These are phyloP conservation scores for Drosophila ustulata DNA, from an alignment of 2,888 invertebrate genomes.

Conservation along the genomic window DNA sequence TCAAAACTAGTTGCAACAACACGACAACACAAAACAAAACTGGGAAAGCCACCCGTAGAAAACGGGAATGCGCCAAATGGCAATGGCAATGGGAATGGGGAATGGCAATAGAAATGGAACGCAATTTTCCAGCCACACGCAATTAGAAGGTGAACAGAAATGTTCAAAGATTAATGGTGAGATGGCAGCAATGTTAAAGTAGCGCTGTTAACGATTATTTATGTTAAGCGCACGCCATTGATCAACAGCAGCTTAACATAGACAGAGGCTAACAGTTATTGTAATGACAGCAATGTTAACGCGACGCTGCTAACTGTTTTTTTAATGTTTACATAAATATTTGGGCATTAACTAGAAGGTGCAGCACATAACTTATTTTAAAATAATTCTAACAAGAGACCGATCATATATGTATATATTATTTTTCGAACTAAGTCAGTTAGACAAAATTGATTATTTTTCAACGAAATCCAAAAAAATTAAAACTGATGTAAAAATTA, in stretches of 20 bases:
- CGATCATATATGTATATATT: too few relatives aligned
- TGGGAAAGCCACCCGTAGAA: constrained; percentile 12
- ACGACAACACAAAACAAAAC: constrained; percentile 13
- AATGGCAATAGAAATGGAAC: constrained; percentile 50
- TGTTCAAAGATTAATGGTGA: constrained; percentile 14
- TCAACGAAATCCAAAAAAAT: too few relatives aligned
- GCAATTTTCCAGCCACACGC: constrained; percentile 57
- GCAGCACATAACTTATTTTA: too few relatives aligned
- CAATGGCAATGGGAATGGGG: constrained; percentile 40
- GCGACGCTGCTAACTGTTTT: neutral
- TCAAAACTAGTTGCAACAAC: constrained; percentile 70
- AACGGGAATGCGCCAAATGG: constrained; percentile 3
- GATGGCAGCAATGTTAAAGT: constrained; percentile 15
- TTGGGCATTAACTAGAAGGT: too few relatives aligned
- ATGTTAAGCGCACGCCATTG: neutral
- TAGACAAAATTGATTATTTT: too few relatives aligned
- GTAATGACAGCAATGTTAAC: neutral
- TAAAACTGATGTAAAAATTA: too few relatives aligned
- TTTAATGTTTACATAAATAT: too few relatives aligned
- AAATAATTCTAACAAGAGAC: too few relatives aligned
- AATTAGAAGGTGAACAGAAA: constrained; percentile 47
- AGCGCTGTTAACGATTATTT: neutral
- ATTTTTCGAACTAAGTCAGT: too few relatives aligned
- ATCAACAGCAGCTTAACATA: constrained; percentile 9
- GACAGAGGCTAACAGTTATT: too few relatives aligned